Base-by-base conservation (phyloP, 2,888 invertebrate genomes). In the Zhuqinia jingwanae region DNA sequence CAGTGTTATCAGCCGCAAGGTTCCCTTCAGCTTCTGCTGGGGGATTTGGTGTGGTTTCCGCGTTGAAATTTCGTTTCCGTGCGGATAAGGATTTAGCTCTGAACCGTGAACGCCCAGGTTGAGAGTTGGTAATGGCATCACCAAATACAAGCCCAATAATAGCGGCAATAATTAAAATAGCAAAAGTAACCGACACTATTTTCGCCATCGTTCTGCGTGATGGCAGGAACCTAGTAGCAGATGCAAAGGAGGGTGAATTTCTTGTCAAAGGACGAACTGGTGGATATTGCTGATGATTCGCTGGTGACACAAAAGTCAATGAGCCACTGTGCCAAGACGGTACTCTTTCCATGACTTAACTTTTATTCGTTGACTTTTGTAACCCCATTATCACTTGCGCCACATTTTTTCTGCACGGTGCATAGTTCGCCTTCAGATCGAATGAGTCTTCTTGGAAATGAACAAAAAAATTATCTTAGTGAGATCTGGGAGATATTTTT, bases 251-350 rank as follows among this genome's bases (percentile, higher is more conserved):
- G 58, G 56, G 22, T 30, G 65, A 17, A 79, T 50, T 85, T 80
- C 77, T 63, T 76, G 81, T 50, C 77, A 70, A 76, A 81, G 80
- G 68, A 86, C 47, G 58, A 68, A 81, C 76, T 56, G 76, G 13
- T 76, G 63, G 25, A 17, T 58, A 63, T 20, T 76, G 78, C 47
- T 79, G 79, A 60, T 85, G 86, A 86, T 75, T 76, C 76, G 80
- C 56, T 47, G 86, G 73, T 81, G 86, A 81, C 86, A 86, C 86
- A 86, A 81, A 86, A 86, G 76, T 86, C 76, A 86, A 86, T 86
- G 86, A 86, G 81, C 80, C 63, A 86, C 86, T 86, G n/a, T 27
- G 80, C 81, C 76, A 76, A 76, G 79, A 79, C 15, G 70, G 81
- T 86, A 65, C 45, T 8, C 86, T 81, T 76, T 70, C 76, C 86